These are phyloP conservation scores for Didymodactylos carnosus DNA, from an alignment of 2,888 invertebrate genomes.

Conservation along the genomic window DNA sequence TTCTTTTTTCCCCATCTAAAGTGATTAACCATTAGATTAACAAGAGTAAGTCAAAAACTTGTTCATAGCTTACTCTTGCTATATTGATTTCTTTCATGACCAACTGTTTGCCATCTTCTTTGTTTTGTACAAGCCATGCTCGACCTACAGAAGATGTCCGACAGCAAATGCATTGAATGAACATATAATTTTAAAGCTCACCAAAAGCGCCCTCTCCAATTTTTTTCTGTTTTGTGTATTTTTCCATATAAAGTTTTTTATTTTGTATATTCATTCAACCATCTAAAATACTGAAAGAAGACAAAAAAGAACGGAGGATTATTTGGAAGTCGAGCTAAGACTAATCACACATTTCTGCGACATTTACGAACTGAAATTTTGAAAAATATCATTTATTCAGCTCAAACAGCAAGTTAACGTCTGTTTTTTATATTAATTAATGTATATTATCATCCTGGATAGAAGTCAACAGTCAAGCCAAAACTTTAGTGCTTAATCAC, in stretches of 20 bases:
- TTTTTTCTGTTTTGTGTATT: background rate
- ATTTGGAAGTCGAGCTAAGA: background rate
- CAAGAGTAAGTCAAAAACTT: too few relatives aligned
- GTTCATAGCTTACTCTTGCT: constrained; percentile 25
- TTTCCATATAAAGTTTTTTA: background rate
- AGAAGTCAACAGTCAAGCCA: too few relatives aligned
- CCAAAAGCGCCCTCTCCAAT: background rate
- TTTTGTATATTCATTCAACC: background rate
- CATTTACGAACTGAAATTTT: too few relatives aligned
- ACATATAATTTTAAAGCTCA: too few relatives aligned
- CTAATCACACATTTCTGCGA: background rate
- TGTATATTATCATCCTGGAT: too few relatives aligned
- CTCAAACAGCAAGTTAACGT: background rate
- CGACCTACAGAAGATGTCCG: too few relatives aligned
- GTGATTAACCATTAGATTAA: too few relatives aligned
- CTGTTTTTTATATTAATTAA: background rate
- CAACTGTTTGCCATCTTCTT: constrained; percentile 24
- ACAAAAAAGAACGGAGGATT: background rate
- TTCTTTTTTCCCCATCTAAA: background rate
- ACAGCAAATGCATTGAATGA: too few relatives aligned
- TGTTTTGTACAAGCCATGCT: constrained; percentile 32
- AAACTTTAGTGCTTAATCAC: too few relatives aligned
- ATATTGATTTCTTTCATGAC: constrained; percentile 37
- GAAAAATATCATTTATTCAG: too few relatives aligned
- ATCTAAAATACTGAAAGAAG: background rate